Percentiles rank a stretch among this genome's conserved stretches.
These are phyloP conservation scores for Drosophila arawakana DNA, from an alignment of 1,140 invertebrate species.

Conservation along the genomic window DNA sequence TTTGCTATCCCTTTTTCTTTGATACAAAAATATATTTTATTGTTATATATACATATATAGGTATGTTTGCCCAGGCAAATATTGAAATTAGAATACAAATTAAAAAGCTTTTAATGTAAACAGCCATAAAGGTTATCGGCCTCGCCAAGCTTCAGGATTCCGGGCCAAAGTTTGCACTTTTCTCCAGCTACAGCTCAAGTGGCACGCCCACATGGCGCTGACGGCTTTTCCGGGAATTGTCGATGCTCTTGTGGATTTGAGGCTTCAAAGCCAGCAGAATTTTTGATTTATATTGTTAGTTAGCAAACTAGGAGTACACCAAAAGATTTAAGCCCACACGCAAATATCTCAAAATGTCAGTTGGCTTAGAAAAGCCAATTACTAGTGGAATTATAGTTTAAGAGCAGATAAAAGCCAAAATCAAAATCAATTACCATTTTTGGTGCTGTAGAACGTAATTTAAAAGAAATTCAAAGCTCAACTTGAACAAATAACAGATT, in stretches of 20 bases:
- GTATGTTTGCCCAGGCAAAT: conserved; percentile 58
- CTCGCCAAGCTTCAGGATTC: neutral
- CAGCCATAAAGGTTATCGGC: conserved; percentile 64
- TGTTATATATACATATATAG: conserved; percentile 40
- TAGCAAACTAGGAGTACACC: neutral
- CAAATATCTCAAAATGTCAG: neutral
- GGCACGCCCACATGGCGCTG: conserved; percentile 44
- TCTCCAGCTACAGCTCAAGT: conserved; percentile 19
- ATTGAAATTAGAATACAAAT: conserved; percentile 82
- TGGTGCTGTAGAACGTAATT: too few relatives aligned
- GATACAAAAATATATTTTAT: conserved; percentile 63
- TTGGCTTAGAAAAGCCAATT: neutral
- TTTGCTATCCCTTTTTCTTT: conserved; percentile 32
- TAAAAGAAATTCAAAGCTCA: too few relatives aligned
- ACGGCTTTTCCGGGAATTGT: conserved; percentile 15
- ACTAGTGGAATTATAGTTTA: too few relatives aligned
- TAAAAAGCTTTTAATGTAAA: conserved; percentile 82
- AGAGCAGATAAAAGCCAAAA: too few relatives aligned
- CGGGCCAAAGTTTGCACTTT: conserved; percentile 28
- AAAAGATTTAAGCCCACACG: neutral
- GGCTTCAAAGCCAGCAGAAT: conserved; percentile 33
- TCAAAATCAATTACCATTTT: too few relatives aligned
- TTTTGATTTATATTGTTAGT: conserved; percentile 56
- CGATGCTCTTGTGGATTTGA: conserved; percentile 29
- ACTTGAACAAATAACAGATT: too few relatives aligned